These are phyloP conservation scores for Garrulus glandarius DNA, from an alignment of 2,797 vertebrate genomes.

Conservation along the genomic window DNA sequence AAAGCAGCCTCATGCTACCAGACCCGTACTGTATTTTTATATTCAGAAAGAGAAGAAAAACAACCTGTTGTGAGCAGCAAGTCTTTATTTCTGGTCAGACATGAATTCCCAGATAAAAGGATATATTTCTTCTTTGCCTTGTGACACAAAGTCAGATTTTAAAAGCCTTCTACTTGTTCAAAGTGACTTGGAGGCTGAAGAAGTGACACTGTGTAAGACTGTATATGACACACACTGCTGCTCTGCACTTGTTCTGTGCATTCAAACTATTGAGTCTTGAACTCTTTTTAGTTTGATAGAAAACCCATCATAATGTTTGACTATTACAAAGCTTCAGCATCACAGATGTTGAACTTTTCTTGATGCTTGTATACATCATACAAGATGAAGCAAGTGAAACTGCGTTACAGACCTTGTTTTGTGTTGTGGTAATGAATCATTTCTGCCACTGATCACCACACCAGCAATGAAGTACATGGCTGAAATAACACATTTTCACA, in stretches of 20 bases:
- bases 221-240: background rate
- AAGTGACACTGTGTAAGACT: background rate
- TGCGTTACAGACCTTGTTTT: background rate
- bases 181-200: background rate
- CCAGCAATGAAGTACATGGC: background rate
- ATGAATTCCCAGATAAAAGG: conserved; percentile 33
- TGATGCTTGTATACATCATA: background rate
- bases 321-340: background rate
- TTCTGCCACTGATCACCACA: background rate
- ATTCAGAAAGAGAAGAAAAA: background rate
- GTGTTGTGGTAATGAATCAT: background rate
- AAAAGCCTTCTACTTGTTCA: conserved; percentile 25
- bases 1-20: background rate
- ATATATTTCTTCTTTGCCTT: conserved; percentile 6
- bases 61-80: conserved; percentile 11
- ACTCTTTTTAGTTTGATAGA: conserved; percentile 13
- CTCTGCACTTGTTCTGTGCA: background rate
- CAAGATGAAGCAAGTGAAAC: background rate
- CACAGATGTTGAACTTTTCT: background rate
- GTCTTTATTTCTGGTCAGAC: conserved; percentile 27
- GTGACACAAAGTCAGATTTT: conserved; percentile 13
- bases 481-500: background rate
- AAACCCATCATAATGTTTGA: conserved; percentile 28
- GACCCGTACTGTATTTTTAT: background rate
- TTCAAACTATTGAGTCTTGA: background rate